Base-by-base conservation (phyloP, 53 echinoderm and acorn worm species). In the Luidia sarsii region DNA sequence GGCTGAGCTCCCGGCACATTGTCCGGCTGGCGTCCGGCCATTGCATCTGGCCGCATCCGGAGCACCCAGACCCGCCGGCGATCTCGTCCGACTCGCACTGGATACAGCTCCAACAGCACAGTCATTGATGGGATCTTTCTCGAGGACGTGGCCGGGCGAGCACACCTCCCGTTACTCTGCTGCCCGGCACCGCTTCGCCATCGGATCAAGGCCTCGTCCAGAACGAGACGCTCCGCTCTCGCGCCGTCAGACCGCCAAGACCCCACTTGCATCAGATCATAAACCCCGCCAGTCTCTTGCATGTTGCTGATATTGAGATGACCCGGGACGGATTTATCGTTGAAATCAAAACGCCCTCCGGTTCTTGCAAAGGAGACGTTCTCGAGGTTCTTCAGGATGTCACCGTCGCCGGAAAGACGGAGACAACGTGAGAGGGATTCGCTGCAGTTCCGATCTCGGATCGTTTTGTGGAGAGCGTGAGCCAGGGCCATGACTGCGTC, bases 401-500 rank as follows among this genome's bases (percentile, higher is more conserved):
- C 8, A 7, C 16, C 18, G 22, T 31, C 36, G 39, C 57, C 74
- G 0, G 4, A 15, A 24, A 28, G 35, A 13, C 23, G 3, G 21
- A 64, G 37, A 38, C 64, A 64, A 20, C 20, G 1, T 3, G 36
- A 35, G 4, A 64, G 4, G 18, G n/a, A n/a, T 14, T n/a, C 4
- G 27, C 22, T 39, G 38, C 73, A 72, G 23, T 27, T 38, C 53
- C 11, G 7, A 8, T 1, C 50, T 10, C 11, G 25, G 22, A 72
- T 54, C 16, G 39, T 56, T 29, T 54, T 25, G 4, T 72, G 55
- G 6, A 72, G 39, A 53, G 73, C 56, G 27, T 38, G 46, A 25
- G 87, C 87, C 31, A 81, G 20, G 0, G 87, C 81, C 4, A 60
- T 64, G 14, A 87, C 87, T 16, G 73, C 73, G 73, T 72, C 73